Evolutionary conservation across 30 jellyfish, hydroid and myxozoan species (phyloP).

Genomic region (Morbakka virulenta): DNA sequence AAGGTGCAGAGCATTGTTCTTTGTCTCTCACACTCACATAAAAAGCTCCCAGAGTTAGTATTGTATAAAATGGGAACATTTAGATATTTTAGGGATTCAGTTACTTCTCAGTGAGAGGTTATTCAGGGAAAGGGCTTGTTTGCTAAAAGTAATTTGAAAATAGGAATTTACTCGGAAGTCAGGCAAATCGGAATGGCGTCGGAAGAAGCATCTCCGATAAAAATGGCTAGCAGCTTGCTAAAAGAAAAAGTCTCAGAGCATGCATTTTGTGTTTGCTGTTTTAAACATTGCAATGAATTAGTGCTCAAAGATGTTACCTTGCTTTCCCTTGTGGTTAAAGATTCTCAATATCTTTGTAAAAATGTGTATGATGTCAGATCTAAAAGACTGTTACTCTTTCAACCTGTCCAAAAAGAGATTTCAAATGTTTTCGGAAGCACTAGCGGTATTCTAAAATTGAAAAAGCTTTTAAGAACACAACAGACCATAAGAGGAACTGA

Average conservation of each 20-base stretch:
- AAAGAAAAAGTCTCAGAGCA: slow-evolving; percentile 17
- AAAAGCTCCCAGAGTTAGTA: too few species aligned
- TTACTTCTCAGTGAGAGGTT: too few species aligned
- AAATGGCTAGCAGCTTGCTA: too few species aligned
- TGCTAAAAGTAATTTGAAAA: too few species aligned
- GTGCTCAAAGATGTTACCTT: slow-evolving; percentile 11
- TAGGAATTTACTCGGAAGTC: too few species aligned
- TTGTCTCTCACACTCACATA: too few species aligned
- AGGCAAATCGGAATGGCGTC: too few species aligned
- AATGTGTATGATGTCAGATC: slow-evolving; percentile 24
- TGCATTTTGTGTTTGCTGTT: slow-evolving; percentile 38
- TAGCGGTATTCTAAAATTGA: slow-evolving; percentile 4
- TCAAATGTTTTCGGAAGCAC: background rate
- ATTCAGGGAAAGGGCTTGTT: too few species aligned
- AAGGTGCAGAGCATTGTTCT: too few species aligned
- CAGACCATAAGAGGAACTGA: slow-evolving; percentile 20
- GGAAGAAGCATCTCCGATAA: too few species aligned
- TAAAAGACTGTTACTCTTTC: background rate
- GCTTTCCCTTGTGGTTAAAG: slow-evolving; percentile 22
- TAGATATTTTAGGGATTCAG: too few species aligned
- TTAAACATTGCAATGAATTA: background rate
- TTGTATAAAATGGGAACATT: too few species aligned
- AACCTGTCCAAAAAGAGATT: background rate
- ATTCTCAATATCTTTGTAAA: background rate
- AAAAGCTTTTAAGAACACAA: slow-evolving; percentile 1